Evolutionary conservation across 1,140 invertebrate genomes (phyloP).

Genomic region (Diabrotica undecimpunctata): DNA sequence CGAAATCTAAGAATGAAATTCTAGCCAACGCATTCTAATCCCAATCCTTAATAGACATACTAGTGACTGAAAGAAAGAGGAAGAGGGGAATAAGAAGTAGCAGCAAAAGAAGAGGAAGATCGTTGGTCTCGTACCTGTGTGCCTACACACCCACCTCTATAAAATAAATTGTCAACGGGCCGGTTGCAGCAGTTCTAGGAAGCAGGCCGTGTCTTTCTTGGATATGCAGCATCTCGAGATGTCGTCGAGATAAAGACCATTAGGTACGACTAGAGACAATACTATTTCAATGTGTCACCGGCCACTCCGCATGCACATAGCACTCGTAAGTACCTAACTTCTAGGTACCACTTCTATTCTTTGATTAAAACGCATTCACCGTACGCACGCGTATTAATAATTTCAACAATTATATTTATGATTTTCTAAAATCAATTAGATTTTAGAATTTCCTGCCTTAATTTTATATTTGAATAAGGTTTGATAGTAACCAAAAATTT

Average conservation of each 20-base stretch:
- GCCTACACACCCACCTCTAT: constrained; percentile 49
- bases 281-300: constrained; percentile 49
- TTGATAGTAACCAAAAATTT: no score
- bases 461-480: no score
- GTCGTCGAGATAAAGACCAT: constrained; percentile 46
- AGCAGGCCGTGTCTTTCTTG: constrained; percentile 41
- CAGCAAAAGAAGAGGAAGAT: neutral
- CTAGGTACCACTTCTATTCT: neutral
- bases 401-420: no score
- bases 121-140: constrained; percentile 38
- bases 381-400: neutral
- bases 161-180: constrained; percentile 50
- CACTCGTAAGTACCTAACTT: constrained; percentile 4
- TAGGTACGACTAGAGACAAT: constrained; percentile 48
- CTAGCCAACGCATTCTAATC: no score
- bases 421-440: no score
- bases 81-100: neutral
- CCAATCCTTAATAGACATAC: no score
- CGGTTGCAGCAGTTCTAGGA: constrained; percentile 44
- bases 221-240: constrained; percentile 27
- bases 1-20: no score
- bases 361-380: neutral
- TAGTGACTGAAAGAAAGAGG: constrained; percentile 4
- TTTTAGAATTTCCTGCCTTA: no score
- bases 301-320: constrained; percentile 28